phyloP scores from a whole-genome alignment of 2,797 vertebrate genomes.

The Borostomias antarcticus region DNA sequence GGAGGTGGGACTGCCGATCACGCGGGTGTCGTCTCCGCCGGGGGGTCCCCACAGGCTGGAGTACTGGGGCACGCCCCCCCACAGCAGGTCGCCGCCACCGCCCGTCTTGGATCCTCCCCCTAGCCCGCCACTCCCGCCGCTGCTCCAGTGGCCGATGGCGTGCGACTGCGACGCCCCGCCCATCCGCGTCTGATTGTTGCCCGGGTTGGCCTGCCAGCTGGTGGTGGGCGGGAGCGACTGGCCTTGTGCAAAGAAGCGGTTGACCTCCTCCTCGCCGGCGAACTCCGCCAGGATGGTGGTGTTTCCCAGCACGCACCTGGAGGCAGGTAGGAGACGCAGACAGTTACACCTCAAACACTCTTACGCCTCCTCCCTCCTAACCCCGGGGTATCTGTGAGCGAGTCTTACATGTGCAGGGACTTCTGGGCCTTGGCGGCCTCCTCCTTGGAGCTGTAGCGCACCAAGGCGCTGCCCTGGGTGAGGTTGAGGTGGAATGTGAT shows the following conservation, averaged over 20 bases:
- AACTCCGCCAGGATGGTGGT: constrained; percentile 98
- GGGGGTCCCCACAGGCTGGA: constrained; percentile 95
- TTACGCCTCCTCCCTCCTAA: no score
- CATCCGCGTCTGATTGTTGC: constrained; percentile 85
- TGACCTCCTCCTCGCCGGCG: constrained; percentile 95
- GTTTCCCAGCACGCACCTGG: constrained; percentile 96
- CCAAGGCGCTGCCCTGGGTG: constrained; percentile 97
- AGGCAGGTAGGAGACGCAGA: background rate
- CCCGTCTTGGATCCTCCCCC: constrained; percentile 81
- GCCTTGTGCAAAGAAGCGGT: constrained; percentile 95
- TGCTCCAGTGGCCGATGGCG: constrained; percentile 87
- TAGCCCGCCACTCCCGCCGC: constrained; percentile 77
- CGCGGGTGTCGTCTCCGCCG: constrained; percentile 84
- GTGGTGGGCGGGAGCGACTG: constrained; percentile 91
- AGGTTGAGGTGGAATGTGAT: constrained; percentile 99
- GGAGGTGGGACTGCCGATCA: constrained; percentile 91
- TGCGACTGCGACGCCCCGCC: constrained; percentile 83
- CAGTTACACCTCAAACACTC: background rate
- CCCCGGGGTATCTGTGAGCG: no score
- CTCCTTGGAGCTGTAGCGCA: constrained; percentile 98
- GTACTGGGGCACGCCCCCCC: constrained; percentile 93
- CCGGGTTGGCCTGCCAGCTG: constrained; percentile 93
- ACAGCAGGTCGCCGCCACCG: constrained; percentile 89
- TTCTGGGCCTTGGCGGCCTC: constrained; percentile 98
- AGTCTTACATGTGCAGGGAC: constrained; percentile 99